Evolutionary conservation across 2,797 vertebrate species (phyloP).

Genomic region (Loriculus beryllinus): DNA sequence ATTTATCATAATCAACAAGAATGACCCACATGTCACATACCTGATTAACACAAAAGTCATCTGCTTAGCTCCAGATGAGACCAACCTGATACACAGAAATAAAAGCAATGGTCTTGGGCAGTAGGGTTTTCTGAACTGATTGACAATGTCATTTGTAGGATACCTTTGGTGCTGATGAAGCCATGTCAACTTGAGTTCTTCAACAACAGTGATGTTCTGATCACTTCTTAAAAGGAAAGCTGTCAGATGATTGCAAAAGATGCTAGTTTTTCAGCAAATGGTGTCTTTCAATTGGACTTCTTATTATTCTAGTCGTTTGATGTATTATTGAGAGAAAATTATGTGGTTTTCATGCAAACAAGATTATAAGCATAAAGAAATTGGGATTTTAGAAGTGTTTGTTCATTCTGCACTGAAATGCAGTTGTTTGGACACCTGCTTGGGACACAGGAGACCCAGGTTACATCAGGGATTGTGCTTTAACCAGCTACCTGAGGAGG

Average conservation of each 20-base stretch:
- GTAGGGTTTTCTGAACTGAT: background rate
- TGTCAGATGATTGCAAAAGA: background rate
- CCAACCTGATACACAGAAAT: background rate
- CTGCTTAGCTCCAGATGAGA: conserved; percentile 1
- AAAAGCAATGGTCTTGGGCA: background rate
- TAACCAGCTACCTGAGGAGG: background rate
- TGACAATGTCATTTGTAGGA: background rate
- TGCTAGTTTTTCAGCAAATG: background rate
- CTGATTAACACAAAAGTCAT: background rate
- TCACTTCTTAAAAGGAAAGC: background rate
- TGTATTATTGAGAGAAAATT: background rate
- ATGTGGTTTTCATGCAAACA: background rate
- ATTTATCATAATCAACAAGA: background rate
- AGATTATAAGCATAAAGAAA: background rate
- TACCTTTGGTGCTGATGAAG: background rate
- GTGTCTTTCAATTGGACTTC: background rate
- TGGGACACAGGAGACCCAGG: background rate
- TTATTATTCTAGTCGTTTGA: background rate
- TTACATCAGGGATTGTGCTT: background rate
- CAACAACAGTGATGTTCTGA: background rate
- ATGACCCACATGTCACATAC: background rate
- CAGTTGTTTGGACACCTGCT: background rate
- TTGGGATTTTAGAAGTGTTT: background rate
- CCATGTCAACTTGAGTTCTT: background rate
- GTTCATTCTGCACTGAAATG: background rate